These are phyloP conservation scores for Sinopyrophorus schimmeli DNA, from an alignment of 2,888 invertebrate species.

Conservation along the genomic window DNA sequence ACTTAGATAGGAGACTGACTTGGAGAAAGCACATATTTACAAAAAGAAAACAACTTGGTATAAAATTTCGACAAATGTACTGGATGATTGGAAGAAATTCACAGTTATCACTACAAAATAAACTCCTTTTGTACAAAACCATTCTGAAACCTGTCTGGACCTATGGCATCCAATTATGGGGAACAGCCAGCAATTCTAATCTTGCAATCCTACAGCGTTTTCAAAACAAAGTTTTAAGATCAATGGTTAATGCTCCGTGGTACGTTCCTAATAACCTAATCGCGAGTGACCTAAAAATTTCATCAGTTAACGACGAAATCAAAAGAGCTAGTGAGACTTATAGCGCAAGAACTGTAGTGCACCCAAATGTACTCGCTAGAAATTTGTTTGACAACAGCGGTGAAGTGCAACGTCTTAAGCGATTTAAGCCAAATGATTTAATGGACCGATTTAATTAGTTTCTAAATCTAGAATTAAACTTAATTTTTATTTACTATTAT, in stretches of 20 bases:
- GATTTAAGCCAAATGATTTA: constrained; percentile 11
- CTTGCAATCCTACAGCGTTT: constrained; percentile 14
- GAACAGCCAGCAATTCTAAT: constrained; percentile 18
- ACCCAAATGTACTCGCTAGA: constrained; percentile 13
- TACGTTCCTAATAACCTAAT: constrained; percentile 12
- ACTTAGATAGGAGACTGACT: constrained; percentile 9
- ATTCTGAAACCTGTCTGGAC: constrained; percentile 14
- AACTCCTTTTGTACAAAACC: constrained; percentile 13
- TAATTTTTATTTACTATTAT: background rate
- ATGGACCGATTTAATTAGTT: constrained; percentile 8
- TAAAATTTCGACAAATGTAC: constrained; percentile 13
- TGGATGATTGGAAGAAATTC: constrained; percentile 15
- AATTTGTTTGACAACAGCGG: constrained; percentile 12
- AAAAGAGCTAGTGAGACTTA: constrained; percentile 10
- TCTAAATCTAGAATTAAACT: constrained; percentile 3
- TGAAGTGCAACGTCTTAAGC: constrained; percentile 11
- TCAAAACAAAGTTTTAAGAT: constrained; percentile 15
- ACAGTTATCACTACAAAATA: constrained; percentile 16
- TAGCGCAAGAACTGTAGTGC: constrained; percentile 11
- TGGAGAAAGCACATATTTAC: constrained; percentile 15
- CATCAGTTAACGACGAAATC: constrained; percentile 10
- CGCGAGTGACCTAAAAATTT: constrained; percentile 6
- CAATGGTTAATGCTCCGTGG: constrained; percentile 14
- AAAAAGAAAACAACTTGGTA: constrained; percentile 12
- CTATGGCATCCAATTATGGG: constrained; percentile 15